phyloP scores from a whole-genome alignment of 1,140 invertebrate species.

The Drosophila saltans region DNA sequence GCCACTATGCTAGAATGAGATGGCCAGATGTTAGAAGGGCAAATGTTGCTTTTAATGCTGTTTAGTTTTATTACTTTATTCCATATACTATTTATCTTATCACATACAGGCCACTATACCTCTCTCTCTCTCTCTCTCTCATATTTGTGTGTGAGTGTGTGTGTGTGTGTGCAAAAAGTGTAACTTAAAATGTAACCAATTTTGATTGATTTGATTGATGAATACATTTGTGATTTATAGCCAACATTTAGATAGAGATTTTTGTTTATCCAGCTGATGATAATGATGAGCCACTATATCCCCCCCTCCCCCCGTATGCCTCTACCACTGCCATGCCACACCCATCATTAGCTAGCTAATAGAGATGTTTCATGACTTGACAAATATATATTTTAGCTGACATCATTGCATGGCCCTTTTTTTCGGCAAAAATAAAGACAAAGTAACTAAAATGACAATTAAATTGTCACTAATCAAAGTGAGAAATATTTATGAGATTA shows the following conservation, averaged over 20 bases:
- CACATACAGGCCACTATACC: background rate
- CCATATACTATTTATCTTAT: slow-evolving; percentile 25
- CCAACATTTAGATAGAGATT: slow-evolving; percentile 42
- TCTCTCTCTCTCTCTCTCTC: background rate
- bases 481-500: background rate
- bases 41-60: slow-evolving; percentile 40
- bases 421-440: background rate
- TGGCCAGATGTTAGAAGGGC: background rate
- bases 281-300: background rate
- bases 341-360: slow-evolving; percentile 8
- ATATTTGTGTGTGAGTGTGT: background rate
- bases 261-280: slow-evolving; percentile 30
- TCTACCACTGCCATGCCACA: background rate
- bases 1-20: slow-evolving; percentile 19
- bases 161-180: background rate
- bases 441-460: slow-evolving; percentile 13
- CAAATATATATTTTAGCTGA: slow-evolving; percentile 15
- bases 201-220: slow-evolving; percentile 47
- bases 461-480: slow-evolving; percentile 3
- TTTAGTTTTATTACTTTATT: slow-evolving; percentile 51
- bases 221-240: slow-evolving; percentile 52
- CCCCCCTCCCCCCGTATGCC: background rate
- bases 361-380: slow-evolving; percentile 13
- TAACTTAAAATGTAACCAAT: background rate
- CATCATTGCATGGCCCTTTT: background rate